A percentile compares a stretch with the other conserved stretches of the same genome.
phyloP scores from a whole-genome alignment of 2,888 invertebrate species.

The Eupithecia subumbrata region DNA sequence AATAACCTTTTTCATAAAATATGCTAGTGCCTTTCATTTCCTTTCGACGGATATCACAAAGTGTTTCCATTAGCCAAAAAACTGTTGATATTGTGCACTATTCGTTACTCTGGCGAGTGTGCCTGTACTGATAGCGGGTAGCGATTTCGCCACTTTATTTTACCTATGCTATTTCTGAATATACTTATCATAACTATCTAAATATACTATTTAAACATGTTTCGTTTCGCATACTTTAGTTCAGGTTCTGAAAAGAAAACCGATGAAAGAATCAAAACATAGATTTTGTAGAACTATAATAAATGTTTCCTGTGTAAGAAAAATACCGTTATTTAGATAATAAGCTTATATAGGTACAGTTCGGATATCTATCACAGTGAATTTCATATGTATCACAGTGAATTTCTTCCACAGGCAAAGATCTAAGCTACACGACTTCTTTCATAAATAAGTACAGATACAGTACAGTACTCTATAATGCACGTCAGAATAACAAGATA shows the following conservation, averaged over 20 bases:
- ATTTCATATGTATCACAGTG: too few species aligned
- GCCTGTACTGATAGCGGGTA: slow-evolving; percentile 16
- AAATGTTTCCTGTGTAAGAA: neutral
- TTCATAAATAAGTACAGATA: too few species aligned
- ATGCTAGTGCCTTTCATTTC: slow-evolving; percentile 26
- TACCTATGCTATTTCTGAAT: too few species aligned
- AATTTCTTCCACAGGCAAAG: too few species aligned
- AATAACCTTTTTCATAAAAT: slow-evolving; percentile 14
- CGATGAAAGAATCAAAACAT: neutral
- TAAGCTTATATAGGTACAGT: too few species aligned
- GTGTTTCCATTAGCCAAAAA: slow-evolving; percentile 36
- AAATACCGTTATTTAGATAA: neutral
- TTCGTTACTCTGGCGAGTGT: slow-evolving; percentile 30
- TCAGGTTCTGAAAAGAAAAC: neutral
- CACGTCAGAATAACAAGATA: too few species aligned
- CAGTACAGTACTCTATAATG: too few species aligned
- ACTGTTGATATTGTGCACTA: slow-evolving; percentile 52
- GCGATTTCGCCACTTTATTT: neutral
- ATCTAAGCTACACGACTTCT: neutral
- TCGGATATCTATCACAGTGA: too few species aligned
- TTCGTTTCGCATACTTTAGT: neutral
- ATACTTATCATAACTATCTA: too few species aligned
- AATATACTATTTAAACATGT: too few species aligned
- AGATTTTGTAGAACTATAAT: neutral
- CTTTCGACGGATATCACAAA: slow-evolving; percentile 28